These are phyloP conservation scores for Papilio elwesi DNA, from an alignment of 2,888 invertebrate genomes.

Conservation along the genomic window DNA sequence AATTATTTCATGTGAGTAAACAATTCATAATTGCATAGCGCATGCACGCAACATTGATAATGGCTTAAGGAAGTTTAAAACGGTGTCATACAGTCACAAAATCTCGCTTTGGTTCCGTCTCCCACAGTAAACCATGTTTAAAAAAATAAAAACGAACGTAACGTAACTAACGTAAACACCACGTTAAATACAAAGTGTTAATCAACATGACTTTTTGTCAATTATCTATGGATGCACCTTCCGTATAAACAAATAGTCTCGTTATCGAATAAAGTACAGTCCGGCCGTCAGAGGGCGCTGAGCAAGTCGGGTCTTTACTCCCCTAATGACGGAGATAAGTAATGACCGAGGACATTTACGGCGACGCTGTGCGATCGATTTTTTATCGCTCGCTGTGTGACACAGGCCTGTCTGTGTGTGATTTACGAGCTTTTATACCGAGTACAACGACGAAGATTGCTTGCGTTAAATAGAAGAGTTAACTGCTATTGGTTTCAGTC, in stretches of 20 bases:
- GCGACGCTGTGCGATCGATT: conserved; percentile 56
- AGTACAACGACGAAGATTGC: conserved; percentile 35
- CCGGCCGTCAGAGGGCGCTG: conserved; percentile 56
- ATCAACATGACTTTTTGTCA: not conserved
- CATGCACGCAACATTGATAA: not conserved
- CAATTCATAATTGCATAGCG: not conserved
- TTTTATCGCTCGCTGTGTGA: conserved; percentile 67
- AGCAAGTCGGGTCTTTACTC: conserved; percentile 67
- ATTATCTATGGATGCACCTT: not conserved
- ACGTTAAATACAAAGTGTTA: not conserved
- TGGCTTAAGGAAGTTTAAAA: not conserved
- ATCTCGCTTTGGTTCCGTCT: not conserved
- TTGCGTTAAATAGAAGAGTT: conserved; percentile 20
- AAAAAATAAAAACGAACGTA: too few relatives aligned
- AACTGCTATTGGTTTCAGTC: conserved; percentile 4
- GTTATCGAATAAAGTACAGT: conserved; percentile 19
- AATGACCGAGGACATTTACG: conserved; percentile 64
- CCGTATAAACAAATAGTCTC: conserved; percentile 5
- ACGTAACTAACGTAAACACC: not conserved
- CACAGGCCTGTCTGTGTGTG: conserved; percentile 51
- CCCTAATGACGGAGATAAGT: conserved; percentile 73
- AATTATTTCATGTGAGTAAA: not conserved
- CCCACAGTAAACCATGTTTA: too few relatives aligned
- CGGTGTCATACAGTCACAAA: too few relatives aligned
- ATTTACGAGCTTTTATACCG: conserved; percentile 47